A percentile compares a stretch with the other conserved stretches of the same genome.
phyloP scores from a whole-genome alignment of 2,113 vertebrate genomes.

The Scartelaos histophorus region DNA sequence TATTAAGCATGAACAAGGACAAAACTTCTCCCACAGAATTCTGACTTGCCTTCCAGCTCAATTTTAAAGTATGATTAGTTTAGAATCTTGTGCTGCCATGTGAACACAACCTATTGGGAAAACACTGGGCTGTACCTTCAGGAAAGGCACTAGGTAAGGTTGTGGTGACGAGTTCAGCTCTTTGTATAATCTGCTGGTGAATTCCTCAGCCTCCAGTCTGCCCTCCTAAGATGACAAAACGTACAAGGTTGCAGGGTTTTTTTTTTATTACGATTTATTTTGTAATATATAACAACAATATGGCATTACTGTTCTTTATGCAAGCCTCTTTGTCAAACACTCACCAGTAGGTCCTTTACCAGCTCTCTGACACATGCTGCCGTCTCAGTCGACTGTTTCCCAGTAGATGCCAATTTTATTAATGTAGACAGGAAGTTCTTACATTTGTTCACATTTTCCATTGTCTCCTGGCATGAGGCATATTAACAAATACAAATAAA shows the following conservation, averaged over 20 bases:
- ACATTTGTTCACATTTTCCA: conserved; percentile 99
- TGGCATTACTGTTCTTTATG: neutral
- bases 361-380: conserved; percentile 92
- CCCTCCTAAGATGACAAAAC: conserved; percentile 80
- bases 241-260: neutral
- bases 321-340: conserved; percentile 34
- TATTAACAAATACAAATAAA: conserved; percentile 4
- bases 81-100: no score
- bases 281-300: neutral
- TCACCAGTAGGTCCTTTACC: conserved; percentile 94
- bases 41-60: no score
- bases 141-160: conserved; percentile 99
- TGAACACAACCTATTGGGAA: neutral
- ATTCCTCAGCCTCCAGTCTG: conserved; percentile 96
- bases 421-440: conserved; percentile 96
- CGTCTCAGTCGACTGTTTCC: conserved; percentile 92
- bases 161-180: conserved; percentile 98
- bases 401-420: conserved; percentile 95
- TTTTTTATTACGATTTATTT: neutral
- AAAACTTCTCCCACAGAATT: no score
- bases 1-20: no score
- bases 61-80: no score
- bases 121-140: conserved; percentile 82
- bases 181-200: conserved; percentile 94
- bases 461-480: conserved; percentile 84